phyloP scores from a whole-genome alignment of 1,140 invertebrate genomes.

The Diprion similis region DNA sequence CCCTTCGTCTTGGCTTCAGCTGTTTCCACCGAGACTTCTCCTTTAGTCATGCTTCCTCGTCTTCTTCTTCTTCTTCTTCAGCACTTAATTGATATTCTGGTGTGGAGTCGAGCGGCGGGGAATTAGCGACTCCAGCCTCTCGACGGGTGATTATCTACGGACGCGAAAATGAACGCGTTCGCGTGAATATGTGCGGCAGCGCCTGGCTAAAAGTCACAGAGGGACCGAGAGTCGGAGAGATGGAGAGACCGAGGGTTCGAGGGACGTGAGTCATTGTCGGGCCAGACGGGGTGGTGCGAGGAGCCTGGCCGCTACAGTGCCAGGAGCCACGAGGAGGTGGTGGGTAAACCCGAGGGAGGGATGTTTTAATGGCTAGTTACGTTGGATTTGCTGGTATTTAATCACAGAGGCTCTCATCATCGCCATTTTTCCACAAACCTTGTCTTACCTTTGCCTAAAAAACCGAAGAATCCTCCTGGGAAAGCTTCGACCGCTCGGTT shows the following conservation, averaged over 20 bases:
- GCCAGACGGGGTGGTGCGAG: slow-evolving; percentile 41
- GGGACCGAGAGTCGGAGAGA: slow-evolving; percentile 12
- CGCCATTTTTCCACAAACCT: neutral
- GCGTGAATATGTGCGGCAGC: slow-evolving; percentile 23
- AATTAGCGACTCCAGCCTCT: neutral
- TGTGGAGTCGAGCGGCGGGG: neutral
- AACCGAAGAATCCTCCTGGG: neutral
- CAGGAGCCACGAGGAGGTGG: slow-evolving; percentile 20
- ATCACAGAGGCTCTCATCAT: slow-evolving; percentile 36
- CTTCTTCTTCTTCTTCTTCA: neutral
- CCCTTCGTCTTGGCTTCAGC: neutral
- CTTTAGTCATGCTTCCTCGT: no score
- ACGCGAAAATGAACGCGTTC: neutral
- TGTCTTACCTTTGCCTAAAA: neutral
- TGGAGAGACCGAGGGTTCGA: neutral
- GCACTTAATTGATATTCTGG: slow-evolving; percentile 2
- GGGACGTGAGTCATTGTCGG: slow-evolving; percentile 44
- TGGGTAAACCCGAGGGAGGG: slow-evolving; percentile 36
- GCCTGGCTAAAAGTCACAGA: slow-evolving; percentile 35
- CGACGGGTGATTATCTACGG: neutral
- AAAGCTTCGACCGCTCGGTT: neutral
- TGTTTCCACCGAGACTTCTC: no score
- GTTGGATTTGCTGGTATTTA: slow-evolving; percentile 48
- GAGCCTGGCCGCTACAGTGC: neutral
- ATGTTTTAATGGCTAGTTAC: slow-evolving; percentile 46